These are phyloP conservation scores for Drosophila sturtevanti DNA, from an alignment of 1,140 invertebrate species.

Conservation along the genomic window DNA sequence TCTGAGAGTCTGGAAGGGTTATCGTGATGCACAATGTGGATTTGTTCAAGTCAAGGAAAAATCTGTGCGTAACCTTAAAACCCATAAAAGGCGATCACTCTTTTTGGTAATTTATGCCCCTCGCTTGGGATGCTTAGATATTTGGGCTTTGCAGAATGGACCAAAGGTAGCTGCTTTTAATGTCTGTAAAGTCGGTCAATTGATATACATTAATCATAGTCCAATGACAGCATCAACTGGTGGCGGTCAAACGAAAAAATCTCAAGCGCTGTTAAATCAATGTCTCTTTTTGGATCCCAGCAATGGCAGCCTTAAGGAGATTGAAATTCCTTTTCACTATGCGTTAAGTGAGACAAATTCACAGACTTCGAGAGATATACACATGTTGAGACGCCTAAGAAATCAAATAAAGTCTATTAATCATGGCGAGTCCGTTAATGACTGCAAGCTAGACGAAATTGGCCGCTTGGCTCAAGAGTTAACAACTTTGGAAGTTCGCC, in stretches of 20 bases:
- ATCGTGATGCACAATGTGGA: slow-evolving; percentile 95
- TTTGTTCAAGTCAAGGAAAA: slow-evolving; percentile 87
- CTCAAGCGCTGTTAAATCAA: slow-evolving; percentile 85
- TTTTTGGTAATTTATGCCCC: slow-evolving; percentile 95
- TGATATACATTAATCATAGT: slow-evolving; percentile 91
- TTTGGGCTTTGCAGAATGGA: slow-evolving; percentile 93
- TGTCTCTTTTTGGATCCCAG: slow-evolving; percentile 92
- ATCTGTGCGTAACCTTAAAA: slow-evolving; percentile 74
- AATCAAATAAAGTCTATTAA: slow-evolving; percentile 85
- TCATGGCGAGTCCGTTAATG: slow-evolving; percentile 52
- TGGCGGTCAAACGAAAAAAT: slow-evolving; percentile 83
- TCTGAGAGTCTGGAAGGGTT: slow-evolving; percentile 96
- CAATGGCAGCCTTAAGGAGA: slow-evolving; percentile 89
- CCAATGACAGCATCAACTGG: slow-evolving; percentile 84
- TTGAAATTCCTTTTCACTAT: slow-evolving; percentile 95
- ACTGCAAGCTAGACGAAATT: slow-evolving; percentile 60
- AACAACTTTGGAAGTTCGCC: slow-evolving; percentile 88
- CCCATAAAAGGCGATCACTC: slow-evolving; percentile 84
- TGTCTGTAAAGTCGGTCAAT: slow-evolving; percentile 91
- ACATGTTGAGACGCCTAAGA: slow-evolving; percentile 91
- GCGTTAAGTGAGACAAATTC: slow-evolving; percentile 94
- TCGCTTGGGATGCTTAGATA: slow-evolving; percentile 92
- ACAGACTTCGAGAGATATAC: slow-evolving; percentile 92
- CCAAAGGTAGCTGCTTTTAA: slow-evolving; percentile 94
- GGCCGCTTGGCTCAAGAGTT: slow-evolving; percentile 86